phyloP scores from a whole-genome alignment of 2,113 vertebrate species.

The Sciurus niger region DNA sequence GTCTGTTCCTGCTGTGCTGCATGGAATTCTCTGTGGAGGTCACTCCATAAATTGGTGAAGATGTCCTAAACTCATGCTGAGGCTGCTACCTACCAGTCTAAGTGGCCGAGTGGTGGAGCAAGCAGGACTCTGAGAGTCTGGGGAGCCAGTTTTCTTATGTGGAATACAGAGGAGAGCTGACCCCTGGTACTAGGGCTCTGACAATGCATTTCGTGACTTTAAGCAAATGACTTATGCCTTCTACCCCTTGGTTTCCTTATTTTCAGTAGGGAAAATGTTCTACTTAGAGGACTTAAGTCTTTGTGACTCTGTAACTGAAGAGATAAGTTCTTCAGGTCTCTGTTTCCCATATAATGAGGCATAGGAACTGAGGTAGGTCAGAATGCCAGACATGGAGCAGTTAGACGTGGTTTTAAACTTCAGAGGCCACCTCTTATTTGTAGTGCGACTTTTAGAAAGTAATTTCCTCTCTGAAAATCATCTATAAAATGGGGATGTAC shows the following conservation, averaged over 20 bases:
- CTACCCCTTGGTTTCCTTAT: not conserved
- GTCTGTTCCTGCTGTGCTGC: not conserved
- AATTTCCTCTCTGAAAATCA: conserved; percentile 5
- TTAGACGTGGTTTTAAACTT: not conserved
- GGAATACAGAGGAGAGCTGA: not conserved
- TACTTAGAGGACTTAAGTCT: not conserved
- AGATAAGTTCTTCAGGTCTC: not conserved
- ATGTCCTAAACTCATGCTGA: not conserved
- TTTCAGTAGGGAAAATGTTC: not conserved
- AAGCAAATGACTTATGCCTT: not conserved
- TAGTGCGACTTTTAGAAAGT: conserved; percentile 38
- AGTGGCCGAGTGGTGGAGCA: no score
- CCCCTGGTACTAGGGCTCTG: not conserved
- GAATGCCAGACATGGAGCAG: not conserved
- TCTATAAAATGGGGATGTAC: not conserved
- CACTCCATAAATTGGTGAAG: not conserved
- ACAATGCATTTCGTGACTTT: not conserved
- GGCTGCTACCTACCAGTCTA: no score
- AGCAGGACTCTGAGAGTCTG: not conserved
- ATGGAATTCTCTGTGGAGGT: not conserved
- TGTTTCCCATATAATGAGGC: not conserved
- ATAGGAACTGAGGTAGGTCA: not conserved
- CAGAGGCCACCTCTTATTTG: not conserved
- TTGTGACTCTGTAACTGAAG: not conserved
- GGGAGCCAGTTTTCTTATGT: not conserved